These are phyloP conservation scores for Nymphicus hollandicus DNA, from an alignment of 2,113 vertebrate species.

Conservation along the genomic window DNA sequence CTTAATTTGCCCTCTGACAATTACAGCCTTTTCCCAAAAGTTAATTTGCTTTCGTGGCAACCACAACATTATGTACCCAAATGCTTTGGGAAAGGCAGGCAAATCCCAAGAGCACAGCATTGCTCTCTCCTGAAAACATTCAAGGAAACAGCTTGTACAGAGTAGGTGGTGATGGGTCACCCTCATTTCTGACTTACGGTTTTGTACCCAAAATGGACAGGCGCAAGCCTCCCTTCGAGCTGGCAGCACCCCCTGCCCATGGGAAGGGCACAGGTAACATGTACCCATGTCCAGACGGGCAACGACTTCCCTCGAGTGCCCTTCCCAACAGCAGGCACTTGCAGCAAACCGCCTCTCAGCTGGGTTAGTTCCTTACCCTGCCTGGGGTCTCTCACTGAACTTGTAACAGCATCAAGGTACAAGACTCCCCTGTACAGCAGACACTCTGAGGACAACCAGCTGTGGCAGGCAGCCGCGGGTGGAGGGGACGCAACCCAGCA, in stretches of 20 bases:
- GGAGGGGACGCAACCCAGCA: not conserved
- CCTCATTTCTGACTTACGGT: not conserved
- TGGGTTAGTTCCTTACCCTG: too few relatives aligned
- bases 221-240: not conserved
- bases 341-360: not conserved
- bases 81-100: not conserved
- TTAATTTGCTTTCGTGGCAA: not conserved
- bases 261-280: fast-evolving
- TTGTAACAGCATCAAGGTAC: too few relatives aligned
- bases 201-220: not conserved
- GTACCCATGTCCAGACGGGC: not conserved
- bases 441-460: not conserved
- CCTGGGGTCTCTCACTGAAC: not conserved
- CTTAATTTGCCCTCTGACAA: not conserved
- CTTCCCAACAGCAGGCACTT: not conserved
- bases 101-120: not conserved
- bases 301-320: fast-evolving
- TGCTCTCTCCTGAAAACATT: not conserved
- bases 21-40: not conserved
- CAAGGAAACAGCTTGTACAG: not conserved
- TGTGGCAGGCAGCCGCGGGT: not conserved
- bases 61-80: not conserved
- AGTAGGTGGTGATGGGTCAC: not conserved
- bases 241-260: fast-evolving
- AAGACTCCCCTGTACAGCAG: not conserved